These are phyloP conservation scores for Bubalus kerabau DNA, from an alignment of 2,113 vertebrate genomes.

Conservation along the genomic window DNA sequence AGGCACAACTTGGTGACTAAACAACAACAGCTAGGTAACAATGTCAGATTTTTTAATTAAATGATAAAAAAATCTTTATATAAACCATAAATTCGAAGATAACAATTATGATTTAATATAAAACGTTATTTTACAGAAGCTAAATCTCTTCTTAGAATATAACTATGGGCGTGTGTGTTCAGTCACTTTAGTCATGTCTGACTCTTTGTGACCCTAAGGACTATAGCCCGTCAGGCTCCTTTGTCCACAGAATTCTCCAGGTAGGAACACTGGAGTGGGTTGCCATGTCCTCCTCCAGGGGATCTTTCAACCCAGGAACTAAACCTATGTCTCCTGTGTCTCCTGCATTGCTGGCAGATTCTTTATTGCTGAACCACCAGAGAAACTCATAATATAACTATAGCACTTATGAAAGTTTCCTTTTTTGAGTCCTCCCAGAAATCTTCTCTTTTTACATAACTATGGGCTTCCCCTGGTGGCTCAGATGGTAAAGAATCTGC, in stretches of 20 bases:
- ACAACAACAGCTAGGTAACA: neutral
- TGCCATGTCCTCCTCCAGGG: neutral
- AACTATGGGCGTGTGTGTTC: neutral
- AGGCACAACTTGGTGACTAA: neutral
- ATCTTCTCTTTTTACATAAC: neutral
- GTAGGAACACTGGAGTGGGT: neutral
- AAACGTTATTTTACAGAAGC: neutral
- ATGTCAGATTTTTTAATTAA: neutral
- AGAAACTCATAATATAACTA: neutral
- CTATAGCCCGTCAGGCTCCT: neutral
- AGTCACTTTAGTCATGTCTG: neutral
- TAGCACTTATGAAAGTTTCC: neutral
- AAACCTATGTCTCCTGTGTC: neutral
- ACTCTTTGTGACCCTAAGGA: neutral
- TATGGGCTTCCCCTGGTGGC: neutral
- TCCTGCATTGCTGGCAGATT: neutral
- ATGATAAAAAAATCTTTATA: neutral
- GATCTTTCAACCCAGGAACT: neutral
- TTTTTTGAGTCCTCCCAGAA: neutral
- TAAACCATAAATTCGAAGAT: neutral
- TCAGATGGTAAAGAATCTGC: neutral
- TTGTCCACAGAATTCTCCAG: neutral
- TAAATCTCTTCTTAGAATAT: neutral
- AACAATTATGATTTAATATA: neutral
- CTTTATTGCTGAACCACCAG: neutral